Evolutionary conservation across 2,113 vertebrate species (phyloP).

Genomic region (Mesoclemmys tuberculata): DNA sequence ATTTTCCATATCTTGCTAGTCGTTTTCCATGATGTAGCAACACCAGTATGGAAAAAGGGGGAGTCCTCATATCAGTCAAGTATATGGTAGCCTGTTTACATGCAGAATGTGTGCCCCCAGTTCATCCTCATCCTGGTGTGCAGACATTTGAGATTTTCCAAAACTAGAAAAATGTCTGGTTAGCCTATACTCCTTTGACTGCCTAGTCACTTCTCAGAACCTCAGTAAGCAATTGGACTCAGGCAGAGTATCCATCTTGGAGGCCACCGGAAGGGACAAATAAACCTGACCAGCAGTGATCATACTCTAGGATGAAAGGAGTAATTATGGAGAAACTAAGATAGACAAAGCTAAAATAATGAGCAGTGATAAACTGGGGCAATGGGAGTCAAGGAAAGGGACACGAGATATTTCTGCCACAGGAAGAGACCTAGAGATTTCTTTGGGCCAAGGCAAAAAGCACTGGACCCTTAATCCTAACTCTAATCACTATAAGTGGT

Average conservation of each 20-base stretch:
- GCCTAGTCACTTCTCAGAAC: not conserved
- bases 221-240: not conserved
- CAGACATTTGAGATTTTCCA: not conserved
- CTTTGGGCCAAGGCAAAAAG: not conserved
- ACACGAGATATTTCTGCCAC: not conserved
- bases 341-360: not conserved
- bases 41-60: not conserved
- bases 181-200: not conserved
- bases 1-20: constrained; percentile 21
- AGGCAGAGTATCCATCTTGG: not conserved
- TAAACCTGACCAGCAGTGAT: not conserved
- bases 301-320: not conserved
- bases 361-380: not conserved
- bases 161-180: not conserved
- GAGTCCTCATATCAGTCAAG: not conserved
- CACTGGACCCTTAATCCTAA: not conserved
- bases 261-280: not conserved
- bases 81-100: no score
- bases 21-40: not conserved
- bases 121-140: not conserved
- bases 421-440: not conserved
- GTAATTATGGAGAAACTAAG: not conserved
- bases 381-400: not conserved
- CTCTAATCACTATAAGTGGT: not conserved
- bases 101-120: not conserved